Base-by-base conservation (phyloP, 2,888 invertebrate species). In the Drosophila borborema region DNA sequence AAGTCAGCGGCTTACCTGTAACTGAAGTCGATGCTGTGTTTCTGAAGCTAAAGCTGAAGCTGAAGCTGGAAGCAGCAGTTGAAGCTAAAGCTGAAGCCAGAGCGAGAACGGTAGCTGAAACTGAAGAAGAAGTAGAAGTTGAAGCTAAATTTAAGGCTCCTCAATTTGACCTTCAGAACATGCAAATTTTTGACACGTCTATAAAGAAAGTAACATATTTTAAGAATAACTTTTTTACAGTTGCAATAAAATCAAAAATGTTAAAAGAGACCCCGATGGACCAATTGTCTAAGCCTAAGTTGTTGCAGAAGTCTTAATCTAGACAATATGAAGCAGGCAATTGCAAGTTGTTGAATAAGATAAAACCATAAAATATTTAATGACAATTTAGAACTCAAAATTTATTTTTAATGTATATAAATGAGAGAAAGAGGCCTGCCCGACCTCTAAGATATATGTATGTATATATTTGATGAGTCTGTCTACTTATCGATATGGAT, bases 151-250 rank as follows among this genome's bases (percentile, higher is more conserved):
- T 41, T 34, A n/a, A 23, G 48, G 34, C 48, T 63, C 7, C 23
- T 23, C 64, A 61, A 66, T 61, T 41, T 38, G 63, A 54, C 28
- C n/a, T 28, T 28, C 60, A 40, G 34, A 68, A 75, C 72, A 70
- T 71, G 45, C 68, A 70, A 74, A 76, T 72, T 87, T 72, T 74
- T 72, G 64, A 38, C 46, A 38, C 64, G 71, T 77, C 82, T 76
- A 86, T 82, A 77, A 82, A 80, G 81, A 82, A 77, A 85, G 82
- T 86, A 68, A 77, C 80, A 80, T 75, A 72, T 74, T 74, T 74
- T 67, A 75, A 77, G 73, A 80, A 85, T 74, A 69, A 73, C 77
- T 85, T 70, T 72, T 64, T 79, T 70, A 68, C 71, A 82, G 56
- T 64, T 20, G 36, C 14, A n/a, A n/a, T 0, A 46, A 23, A 46